Evolutionary conservation across 2,113 vertebrate species (phyloP), one percentile per base, ranked within the genome.

Genomic region (Plestiodon gilberti): DNA sequence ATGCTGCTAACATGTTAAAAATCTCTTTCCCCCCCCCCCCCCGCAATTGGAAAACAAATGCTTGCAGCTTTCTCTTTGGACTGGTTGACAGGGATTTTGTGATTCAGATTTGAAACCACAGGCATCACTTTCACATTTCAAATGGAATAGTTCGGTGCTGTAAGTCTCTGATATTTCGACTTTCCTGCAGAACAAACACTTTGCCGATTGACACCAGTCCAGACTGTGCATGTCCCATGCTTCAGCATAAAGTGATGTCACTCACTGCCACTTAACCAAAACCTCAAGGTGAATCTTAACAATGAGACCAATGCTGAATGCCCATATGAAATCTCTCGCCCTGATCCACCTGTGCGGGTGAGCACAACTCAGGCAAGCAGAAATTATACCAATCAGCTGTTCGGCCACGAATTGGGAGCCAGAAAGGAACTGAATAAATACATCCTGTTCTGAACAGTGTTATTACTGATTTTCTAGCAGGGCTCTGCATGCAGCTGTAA

Each of bases 1-100:
- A 5, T 89, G 88, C 38, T 83, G 18, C 88, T 90, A 38, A 88
- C 85, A 10, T 85, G 70, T 30, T 10, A 81, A 82, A n/a, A 33
- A 0, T 61, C 86, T 14, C 48, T 20, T n/a, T n/a, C n/a, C n/a
- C n/a, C n/a, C n/a, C n/a, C n/a, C n/a, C 23, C 84, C 82, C n/a
- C 78, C 87, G 22, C 30, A 64, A 6, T 74, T 15, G 20, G 43
- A 52, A 52, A 81, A 52, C 20, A 48, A 67, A 6, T 84, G 84
- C 67, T 84, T 83, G 17, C 52, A 91, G 10, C 28, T 59, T 77
- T 64, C 7, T 11, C 61, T 94, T 88, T 89, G n/a, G 52, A 1
- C 59, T 90, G 61, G 22, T 64, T 38, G 1, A 7, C 23, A 78
- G 6, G 30, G 87, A 80, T 43, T 61, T 74, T 10, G 28, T 9